Conservation (phyloP, 2,113 vertebrate genomes). For the Nicator chloris region DNA sequence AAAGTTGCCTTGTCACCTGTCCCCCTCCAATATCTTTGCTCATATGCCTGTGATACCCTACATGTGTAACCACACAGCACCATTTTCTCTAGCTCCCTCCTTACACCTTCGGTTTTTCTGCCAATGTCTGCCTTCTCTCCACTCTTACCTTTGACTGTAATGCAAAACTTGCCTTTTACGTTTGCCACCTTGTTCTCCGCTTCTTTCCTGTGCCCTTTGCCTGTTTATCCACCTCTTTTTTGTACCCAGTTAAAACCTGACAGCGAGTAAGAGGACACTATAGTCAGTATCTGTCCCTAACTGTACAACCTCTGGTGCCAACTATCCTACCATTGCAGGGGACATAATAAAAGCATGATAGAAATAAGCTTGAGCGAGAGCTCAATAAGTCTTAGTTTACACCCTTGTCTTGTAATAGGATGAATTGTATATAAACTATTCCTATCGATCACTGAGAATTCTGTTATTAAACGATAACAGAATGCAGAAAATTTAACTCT, state of each 20-base stretch:
- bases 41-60: neutral
- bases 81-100: neutral
- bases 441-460: neutral
- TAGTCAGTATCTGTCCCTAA: neutral
- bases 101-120: neutral
- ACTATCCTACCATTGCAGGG: neutral
- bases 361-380: neutral
- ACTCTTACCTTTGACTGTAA: neutral
- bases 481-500: neutral
- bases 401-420: neutral
- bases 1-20: neutral
- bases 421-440: neutral
- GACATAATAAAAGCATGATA: neutral
- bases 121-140: neutral
- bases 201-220: neutral
- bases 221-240: neutral
- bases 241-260: neutral
- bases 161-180: neutral
- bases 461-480: neutral
- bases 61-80: neutral
- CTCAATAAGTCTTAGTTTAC: neutral
- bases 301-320: neutral
- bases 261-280: neutral
- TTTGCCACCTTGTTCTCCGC: neutral
- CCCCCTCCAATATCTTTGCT: neutral